Base-by-base conservation (phyloP, 1,140 invertebrate species). In the Neodiprion fabricii region DNA sequence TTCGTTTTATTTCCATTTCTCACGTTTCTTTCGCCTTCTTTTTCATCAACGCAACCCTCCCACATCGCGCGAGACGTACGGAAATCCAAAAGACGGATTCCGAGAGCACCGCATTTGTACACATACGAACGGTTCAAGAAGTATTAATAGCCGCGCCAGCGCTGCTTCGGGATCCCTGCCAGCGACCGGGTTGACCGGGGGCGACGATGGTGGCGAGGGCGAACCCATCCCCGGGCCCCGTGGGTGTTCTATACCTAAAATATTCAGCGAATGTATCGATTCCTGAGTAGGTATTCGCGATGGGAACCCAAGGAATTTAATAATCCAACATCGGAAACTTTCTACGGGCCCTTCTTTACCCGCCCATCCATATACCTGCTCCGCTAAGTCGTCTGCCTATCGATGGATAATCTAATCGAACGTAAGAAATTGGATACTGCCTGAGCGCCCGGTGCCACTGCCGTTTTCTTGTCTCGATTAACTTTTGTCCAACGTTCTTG, bases 181-280 rank as follows among this genome's bases (percentile, higher is more conserved):
- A 9, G 53, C n/a, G 53, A 61, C 53, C 11, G 53, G 53, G 53
- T 14, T 17, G 53, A 61, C 53, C 53, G 53, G 53, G n/a, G 28
- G 53, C 28, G 53, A 12, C 53, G 53, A 61, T 61, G 53, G 53
- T 61, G 53, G 53, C 53, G 53, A 61, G 53, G 53, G 53, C n/a
- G 53, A 61, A 61, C 53, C 53, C 53, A 61, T 61, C 53, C 53
- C 53, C n/a, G 53, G 48, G 70, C 21, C 70, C 48, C 48, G 40
- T 49, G 40, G 70, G 70, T 71, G 70, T 71, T 71, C 70, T 50
- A 71, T 79, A 78, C 81, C 83, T 85, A 80, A 87, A 85, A 87
- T 88, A 88, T 88, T 88, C 85, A 86, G 82, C 78, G 85, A 87
- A 87, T 88, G 86, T 86, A 88, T 88, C 86, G 86, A 88, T 88